Base-by-base conservation (phyloP, 2,888 invertebrate genomes). In the Drosophila infuscata region DNA sequence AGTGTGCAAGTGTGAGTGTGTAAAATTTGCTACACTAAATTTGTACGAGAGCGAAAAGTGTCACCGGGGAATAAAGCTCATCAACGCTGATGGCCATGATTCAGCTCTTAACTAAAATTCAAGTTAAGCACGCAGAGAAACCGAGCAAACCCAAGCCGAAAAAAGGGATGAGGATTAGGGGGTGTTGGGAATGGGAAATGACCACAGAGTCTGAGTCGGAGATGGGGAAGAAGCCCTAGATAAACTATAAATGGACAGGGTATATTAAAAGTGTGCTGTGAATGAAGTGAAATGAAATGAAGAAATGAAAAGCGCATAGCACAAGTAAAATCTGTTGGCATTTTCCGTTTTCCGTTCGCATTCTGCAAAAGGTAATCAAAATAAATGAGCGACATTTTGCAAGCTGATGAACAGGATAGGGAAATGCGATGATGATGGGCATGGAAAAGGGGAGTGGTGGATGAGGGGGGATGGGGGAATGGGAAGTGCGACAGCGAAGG, bases 31-130 rank as follows among this genome's bases (percentile, higher is more conserved):
- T 79, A 79, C 87, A 83, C 81, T 81, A 83, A 87, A 79, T 88
- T 88, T 88, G 81, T 79, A 74, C 80, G 82, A 79, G 25, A 74
- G 76, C 49, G 79, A 90, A 88, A 90, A 88, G 80, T 90, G 90
- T 88, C 89, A 79, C 88, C 75, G 60, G 89, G 89, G 89, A 89
- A 88, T 89, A 82, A 76, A 85, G 86, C 91, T 88, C 89, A 89
- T 90, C 89, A 89, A 76, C 83, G 76, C 82, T 88, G 89, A 88
- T 86, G 89, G 87, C 78, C 87, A 87, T 82, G 89, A 89, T 83
- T 85, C 87, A 88, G 81, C 78, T 87, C 76, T 72, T 72, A 88
- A 83, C 85, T 83, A 85, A 79, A 79, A 86, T 68, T 76, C 77
- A 76, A 82, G 74, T 48, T 69, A 69, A 71, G 66, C 74, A 53